These are phyloP conservation scores for Pristionchus maxplancki DNA, from an alignment of 2,888 invertebrate species.

Conservation along the genomic window DNA sequence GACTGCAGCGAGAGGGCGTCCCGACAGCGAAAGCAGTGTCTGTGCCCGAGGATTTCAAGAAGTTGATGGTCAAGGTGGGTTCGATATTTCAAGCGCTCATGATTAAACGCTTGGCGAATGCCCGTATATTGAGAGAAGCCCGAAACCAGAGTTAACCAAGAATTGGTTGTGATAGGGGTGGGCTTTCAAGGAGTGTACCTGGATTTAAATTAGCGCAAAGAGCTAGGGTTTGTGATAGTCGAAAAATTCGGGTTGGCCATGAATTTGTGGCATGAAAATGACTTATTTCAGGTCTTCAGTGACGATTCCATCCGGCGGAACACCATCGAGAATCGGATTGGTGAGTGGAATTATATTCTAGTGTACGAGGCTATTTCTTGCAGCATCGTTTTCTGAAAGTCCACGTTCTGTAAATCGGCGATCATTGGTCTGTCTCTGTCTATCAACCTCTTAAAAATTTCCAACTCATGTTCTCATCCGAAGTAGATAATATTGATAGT, in stretches of 20 bases:
- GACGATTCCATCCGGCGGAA: not conserved
- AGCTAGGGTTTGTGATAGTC: not conserved
- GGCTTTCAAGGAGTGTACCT: not conserved
- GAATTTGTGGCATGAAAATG: not conserved
- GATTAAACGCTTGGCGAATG: too few species aligned
- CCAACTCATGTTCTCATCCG: too few species aligned
- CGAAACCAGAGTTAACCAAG: too few species aligned
- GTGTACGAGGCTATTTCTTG: not conserved
- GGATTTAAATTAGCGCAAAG: not conserved
- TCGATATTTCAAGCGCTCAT: not conserved
- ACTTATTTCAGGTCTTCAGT: not conserved
- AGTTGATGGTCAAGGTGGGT: slow-evolving; percentile 16
- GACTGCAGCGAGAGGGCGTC: not conserved
- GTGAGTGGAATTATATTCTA: not conserved
- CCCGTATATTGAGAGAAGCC: not conserved
- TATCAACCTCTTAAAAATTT: too few species aligned
- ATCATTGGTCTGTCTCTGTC: too few species aligned
- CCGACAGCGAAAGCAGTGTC: not conserved
- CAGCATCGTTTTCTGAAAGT: too few species aligned
- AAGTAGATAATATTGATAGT: too few species aligned
- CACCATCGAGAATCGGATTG: slow-evolving; percentile 32
- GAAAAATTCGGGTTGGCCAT: not conserved
- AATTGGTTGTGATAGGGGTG: too few species aligned
- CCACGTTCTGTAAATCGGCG: not conserved
- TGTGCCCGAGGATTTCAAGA: not conserved